Evolutionary conservation across 2,888 invertebrate genomes (phyloP).

Genomic region (Phortica magna): DNA sequence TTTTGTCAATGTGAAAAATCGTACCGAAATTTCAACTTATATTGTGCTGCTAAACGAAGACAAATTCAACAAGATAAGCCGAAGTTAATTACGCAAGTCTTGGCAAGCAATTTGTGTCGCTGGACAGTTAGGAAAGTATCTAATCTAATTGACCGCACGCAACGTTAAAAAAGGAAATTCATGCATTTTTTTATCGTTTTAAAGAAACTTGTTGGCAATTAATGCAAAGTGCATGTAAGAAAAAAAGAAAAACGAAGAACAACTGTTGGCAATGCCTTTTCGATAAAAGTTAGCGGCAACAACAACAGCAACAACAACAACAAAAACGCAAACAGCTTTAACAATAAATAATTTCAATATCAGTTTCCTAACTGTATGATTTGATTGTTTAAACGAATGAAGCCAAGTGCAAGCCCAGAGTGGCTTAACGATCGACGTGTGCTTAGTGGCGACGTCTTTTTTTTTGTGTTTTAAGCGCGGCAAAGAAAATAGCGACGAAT

Average conservation of each 20-base stretch:
- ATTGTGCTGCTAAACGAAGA: too few species aligned
- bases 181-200: background rate
- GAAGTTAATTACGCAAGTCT: too few species aligned
- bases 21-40: too few species aligned
- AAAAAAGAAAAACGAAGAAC: background rate
- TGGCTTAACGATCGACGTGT: background rate
- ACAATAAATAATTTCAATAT: conserved; percentile 42
- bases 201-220: background rate
- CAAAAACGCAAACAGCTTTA: conserved; percentile 28
- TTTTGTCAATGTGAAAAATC: too few species aligned
- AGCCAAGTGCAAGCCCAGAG: background rate
- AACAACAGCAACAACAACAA: conserved; percentile 36
- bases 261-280: background rate
- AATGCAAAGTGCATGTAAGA: background rate
- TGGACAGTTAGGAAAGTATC: background rate
- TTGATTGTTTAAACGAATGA: conserved; percentile 22
- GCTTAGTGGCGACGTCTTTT: conserved; percentile 1
- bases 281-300: conserved; percentile 22
- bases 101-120: too few species aligned
- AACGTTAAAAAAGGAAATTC: conserved; percentile 43
- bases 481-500: background rate
- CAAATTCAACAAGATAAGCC: too few species aligned
- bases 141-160: conserved; percentile 36
- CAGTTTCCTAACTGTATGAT: conserved; percentile 55
- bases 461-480: background rate